Base-by-base conservation (phyloP, 2,797 vertebrate genomes). In the Gymnothorax reevesii region DNA sequence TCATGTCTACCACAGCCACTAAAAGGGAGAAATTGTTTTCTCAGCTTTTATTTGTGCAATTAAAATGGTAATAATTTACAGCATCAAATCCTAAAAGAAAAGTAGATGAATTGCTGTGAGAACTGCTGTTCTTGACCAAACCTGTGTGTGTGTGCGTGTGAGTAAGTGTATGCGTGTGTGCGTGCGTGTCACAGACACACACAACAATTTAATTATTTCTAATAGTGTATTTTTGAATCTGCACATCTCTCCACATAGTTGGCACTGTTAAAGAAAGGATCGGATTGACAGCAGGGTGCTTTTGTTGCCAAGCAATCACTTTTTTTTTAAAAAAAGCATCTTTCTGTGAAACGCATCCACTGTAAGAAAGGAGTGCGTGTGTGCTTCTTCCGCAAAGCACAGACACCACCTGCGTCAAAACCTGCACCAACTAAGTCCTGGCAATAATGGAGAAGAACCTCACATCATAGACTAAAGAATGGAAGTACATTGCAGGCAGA, bases 251-350 rank as follows among this genome's bases (percentile, higher is more conserved):
- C 71, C 27, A 33, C 62, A 64, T 71, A 27, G 33, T 71, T 62
- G 42, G 17, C 86, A 82, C 42, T 71, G 27, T 42, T 66, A 80
- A 86, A 49, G 4, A 20, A 64, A n/a, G 17, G 27, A 20, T 7
- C 22, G 8, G 12, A 52, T 64, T 64, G 83, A 84, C 59, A 71
- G 54, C 57, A 55, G 54, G 66, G 57, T 52, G 64, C 57, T 42
- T 55, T 86, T 54, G 86, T 83, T 86, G 80, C 86, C 73, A 83
- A 83, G 80, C 64, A 42, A 86, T 86, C 20, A 33, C 17, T 82
- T 86, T 12, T 80, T 60, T 27, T 59, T 20, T 86, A 86, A 55
- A 20, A 64, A 80, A 71, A 82, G 12, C n/a, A 73, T 27, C 71
- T 73, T 42, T 9, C 27, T 73, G 1, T 73, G 25, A 13, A 73